Base-by-base conservation (phyloP, 2,888 invertebrate species). In the Eupsilia transversa region DNA sequence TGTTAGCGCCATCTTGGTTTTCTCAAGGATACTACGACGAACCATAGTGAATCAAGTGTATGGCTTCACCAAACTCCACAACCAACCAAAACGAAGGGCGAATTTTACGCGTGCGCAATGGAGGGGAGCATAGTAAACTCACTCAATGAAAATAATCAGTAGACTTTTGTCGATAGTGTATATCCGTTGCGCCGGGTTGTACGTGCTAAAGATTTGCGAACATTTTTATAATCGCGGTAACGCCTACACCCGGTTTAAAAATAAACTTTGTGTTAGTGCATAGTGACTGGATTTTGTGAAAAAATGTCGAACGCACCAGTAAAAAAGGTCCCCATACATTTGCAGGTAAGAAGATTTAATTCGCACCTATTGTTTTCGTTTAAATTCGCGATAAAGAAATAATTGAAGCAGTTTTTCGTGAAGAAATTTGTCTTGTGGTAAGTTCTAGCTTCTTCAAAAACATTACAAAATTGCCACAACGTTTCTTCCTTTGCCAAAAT, bases 321-420 rank as follows among this genome's bases (percentile, higher is more conserved):
- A 87, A 99, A 99, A 96, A 99, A 99, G 96, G 99, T 99, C 80
- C 99, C 99, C 77, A 99, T 99, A 93, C 99, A 99, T 96, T 97
- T 98, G 92, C 98, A 99, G 98, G 98, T 99, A 95, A 97, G 96
- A 66, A 60, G 79, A 38, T 84, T 84, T 71, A 67, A 20, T 68
- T 80, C 38, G 75, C 92, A 94, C 93, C 93, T 94, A 94, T 94
- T 94, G 93, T 93, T 93, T 91, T 90, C 72, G 79, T 52, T 79
- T 74, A 88, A 87, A 76, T 80, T 80, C 56, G 63, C 70, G 38
- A 61, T 76, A 76, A 57, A 77, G 33, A 72, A 73, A 54, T 72
- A 64, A 60, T 60, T 61, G 10, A 60, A 59, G 6, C 33, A 63
- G 59, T 63, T 72, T 61, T 75, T 76, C 49, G 49, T 35, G 7